Conservation (phyloP, 2,113 vertebrate species). For the Eclectus roratus region DNA sequence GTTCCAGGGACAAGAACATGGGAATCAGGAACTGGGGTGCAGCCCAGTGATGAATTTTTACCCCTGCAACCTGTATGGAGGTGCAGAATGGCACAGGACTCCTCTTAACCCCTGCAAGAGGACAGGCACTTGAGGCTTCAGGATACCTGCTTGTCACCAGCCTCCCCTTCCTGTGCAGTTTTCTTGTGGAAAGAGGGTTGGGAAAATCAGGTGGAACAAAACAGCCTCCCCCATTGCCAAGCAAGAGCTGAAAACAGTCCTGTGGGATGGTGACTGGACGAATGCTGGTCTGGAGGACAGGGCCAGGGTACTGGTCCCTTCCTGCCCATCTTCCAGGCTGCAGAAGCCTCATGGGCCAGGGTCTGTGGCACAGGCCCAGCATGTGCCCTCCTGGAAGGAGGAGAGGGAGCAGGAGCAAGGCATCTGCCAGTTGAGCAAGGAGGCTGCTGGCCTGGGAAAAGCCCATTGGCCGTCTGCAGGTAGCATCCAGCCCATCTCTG, state of each 20-base stretch:
- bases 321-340: neutral
- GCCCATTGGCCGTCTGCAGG: neutral
- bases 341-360: neutral
- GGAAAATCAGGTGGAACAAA: neutral
- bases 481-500: neutral
- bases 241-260: slow-evolving; percentile 1
- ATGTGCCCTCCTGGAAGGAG: neutral
- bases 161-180: neutral
- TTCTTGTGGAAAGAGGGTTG: neutral
- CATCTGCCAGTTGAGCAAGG: neutral
- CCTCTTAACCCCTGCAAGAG: neutral
- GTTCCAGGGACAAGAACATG: neutral
- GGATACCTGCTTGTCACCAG: neutral
- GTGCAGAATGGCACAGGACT: neutral
- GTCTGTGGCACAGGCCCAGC: neutral
- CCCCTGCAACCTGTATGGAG: neutral
- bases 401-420: neutral
- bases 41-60: neutral
- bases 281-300: neutral
- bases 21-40: neutral
- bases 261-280: neutral
- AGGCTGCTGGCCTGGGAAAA: neutral
- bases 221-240: neutral
- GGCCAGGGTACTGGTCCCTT: neutral
- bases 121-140: neutral